Conservation (phyloP, 2,797 vertebrate genomes). For the Neosilurus hyrtlii region DNA sequence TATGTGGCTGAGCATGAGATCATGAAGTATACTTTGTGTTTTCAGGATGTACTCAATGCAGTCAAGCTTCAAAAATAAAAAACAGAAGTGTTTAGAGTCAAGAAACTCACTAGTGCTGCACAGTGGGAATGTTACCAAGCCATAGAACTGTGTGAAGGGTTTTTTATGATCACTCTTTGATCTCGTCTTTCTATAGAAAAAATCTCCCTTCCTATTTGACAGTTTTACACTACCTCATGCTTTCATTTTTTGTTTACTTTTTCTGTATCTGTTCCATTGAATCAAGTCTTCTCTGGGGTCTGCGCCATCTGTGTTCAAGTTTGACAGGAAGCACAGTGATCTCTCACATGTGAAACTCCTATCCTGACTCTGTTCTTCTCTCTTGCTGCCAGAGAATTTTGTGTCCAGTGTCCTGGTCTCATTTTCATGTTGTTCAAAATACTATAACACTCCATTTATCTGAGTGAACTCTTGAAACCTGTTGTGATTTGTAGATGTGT, state of each 20-base stretch:
- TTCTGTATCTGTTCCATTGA: background rate
- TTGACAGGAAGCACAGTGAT: background rate
- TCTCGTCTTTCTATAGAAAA: background rate
- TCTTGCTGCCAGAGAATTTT: background rate
- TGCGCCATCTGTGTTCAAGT: background rate
- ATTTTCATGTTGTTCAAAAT: background rate
- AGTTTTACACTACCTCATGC: background rate
- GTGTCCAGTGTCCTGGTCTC: background rate
- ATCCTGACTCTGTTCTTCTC: conserved; percentile 12
- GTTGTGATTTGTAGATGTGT: background rate
- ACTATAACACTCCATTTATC: background rate
- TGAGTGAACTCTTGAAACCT: background rate
- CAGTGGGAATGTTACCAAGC: conserved; percentile 2
- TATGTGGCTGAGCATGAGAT: conserved; percentile 25
- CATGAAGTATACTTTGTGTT: conserved; percentile 2
- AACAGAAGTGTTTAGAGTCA: conserved; percentile 26
- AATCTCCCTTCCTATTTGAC: background rate
- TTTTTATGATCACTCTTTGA: conserved; percentile 4
- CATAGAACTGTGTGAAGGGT: conserved; percentile 1
- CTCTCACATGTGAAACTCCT: background rate
- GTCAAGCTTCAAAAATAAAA: conserved; percentile 45
- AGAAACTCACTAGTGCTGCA: conserved; percentile 36
- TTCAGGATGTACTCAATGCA: conserved; percentile 15
- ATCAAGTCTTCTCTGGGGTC: background rate
- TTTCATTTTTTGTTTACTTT: background rate